Evolutionary conservation across 2,888 invertebrate species (phyloP).

Genomic region (Drosophila incognita): DNA sequence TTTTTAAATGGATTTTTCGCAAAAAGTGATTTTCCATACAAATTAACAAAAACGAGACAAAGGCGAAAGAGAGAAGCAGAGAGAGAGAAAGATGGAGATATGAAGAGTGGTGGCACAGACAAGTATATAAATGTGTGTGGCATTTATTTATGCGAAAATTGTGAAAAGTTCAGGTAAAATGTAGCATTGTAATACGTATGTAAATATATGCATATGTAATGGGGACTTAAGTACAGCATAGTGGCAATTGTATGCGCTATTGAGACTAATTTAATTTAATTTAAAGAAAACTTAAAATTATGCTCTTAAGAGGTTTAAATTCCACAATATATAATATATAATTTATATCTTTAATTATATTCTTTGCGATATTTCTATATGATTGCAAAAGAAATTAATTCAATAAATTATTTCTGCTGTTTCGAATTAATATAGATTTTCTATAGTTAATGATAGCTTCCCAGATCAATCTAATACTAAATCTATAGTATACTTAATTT

Average conservation of each 20-base stretch:
- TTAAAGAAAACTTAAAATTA: background rate
- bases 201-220: slow-evolving; percentile 37
- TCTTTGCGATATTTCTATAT: background rate
- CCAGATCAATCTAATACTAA: background rate
- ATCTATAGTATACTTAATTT: background rate
- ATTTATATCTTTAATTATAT: background rate
- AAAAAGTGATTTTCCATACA: slow-evolving; percentile 81
- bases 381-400: background rate
- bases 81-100: background rate
- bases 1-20: slow-evolving; percentile 78
- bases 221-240: slow-evolving; percentile 15
- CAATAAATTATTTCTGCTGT: background rate
- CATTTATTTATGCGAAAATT: slow-evolving; percentile 59
- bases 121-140: slow-evolving; percentile 6
- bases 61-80: background rate
- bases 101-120: background rate
- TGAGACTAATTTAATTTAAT: background rate
- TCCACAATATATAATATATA: no score
- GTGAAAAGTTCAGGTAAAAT: slow-evolving; percentile 41
- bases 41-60: slow-evolving; percentile 74
- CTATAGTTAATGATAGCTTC: background rate
- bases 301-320: background rate
- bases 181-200: slow-evolving; percentile 50
- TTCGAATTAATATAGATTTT: background rate
- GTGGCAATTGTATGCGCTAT: slow-evolving; percentile 13